phyloP scores from a whole-genome alignment of 2,797 vertebrate species.

The Steatocranus sp. region DNA sequence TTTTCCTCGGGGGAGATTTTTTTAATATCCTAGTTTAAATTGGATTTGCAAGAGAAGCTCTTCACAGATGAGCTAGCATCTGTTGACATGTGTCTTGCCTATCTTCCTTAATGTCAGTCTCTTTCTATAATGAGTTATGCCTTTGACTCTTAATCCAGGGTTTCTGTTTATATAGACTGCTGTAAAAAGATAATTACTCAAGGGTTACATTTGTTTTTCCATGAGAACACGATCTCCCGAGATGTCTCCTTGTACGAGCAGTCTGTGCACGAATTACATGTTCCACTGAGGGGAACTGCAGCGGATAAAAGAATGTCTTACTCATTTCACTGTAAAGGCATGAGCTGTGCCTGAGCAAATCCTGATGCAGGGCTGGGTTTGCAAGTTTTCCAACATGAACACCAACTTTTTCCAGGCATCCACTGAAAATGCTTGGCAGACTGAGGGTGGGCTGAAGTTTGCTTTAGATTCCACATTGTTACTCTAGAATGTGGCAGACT shows the following conservation, averaged over 20 bases:
- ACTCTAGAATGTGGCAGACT: background rate
- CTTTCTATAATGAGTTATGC: constrained; percentile 1
- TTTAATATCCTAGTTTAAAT: background rate
- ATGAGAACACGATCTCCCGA: background rate
- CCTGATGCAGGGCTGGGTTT: constrained; percentile 50
- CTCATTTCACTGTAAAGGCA: constrained; percentile 65
- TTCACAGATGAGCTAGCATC: constrained; percentile 16
- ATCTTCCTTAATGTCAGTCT: background rate
- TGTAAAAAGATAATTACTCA: background rate
- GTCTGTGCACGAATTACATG: constrained; percentile 6
- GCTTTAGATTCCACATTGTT: constrained; percentile 39
- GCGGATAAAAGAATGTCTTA: constrained; percentile 51
- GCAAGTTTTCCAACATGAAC: constrained; percentile 63
- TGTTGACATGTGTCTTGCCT: constrained; percentile 23
- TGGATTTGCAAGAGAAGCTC: background rate
- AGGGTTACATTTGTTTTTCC: constrained; percentile 12
- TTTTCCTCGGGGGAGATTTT: constrained; percentile 11
- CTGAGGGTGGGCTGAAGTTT: constrained; percentile 30
- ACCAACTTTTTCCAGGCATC: constrained; percentile 71
- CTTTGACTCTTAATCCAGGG: background rate
- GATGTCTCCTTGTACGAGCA: constrained; percentile 12
- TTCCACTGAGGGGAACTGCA: constrained; percentile 29
- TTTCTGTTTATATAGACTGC: background rate
- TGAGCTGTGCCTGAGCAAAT: constrained; percentile 51
- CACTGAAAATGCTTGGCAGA: constrained; percentile 56